Evolutionary conservation across 2,888 invertebrate genomes (phyloP).

Genomic region (Agriopis aurantiaria): DNA sequence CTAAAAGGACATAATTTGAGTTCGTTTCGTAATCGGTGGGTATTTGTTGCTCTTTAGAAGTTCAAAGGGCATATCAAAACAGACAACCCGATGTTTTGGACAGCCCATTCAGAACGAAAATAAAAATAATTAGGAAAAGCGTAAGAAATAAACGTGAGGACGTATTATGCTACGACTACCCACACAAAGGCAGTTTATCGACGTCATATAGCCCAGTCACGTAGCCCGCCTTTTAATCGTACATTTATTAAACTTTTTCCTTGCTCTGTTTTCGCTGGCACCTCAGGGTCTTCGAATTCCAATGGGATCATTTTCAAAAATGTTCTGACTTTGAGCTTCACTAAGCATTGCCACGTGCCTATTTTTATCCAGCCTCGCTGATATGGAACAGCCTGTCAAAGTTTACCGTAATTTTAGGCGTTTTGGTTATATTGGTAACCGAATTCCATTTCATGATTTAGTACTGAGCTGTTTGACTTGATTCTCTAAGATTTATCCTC

Average conservation of each 20-base stretch:
- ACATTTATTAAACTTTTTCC: constrained; percentile 17
- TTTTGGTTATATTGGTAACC: too few species aligned
- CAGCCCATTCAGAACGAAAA: not conserved
- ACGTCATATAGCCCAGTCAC: constrained; percentile 20
- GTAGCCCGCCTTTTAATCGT: constrained; percentile 17
- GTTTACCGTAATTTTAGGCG: not conserved
- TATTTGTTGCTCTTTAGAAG: not conserved
- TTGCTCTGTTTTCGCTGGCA: constrained; percentile 11
- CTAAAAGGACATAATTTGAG: too few species aligned
- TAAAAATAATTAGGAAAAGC: constrained; percentile 1
- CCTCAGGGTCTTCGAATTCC: constrained; percentile 5
- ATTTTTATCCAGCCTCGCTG: not conserved
- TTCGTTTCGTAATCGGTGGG: not conserved
- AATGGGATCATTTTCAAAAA: constrained; percentile 11
- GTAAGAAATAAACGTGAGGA: constrained; percentile 14
- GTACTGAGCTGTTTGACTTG: not conserved
- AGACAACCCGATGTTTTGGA: not conserved
- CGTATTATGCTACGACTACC: constrained; percentile 8
- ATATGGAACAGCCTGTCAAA: not conserved
- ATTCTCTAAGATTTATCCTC: not conserved
- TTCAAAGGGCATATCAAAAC: not conserved
- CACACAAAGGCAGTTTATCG: constrained; percentile 20
- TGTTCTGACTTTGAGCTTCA: not conserved
- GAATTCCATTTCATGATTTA: too few species aligned
- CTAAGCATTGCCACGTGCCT: not conserved